Evolutionary conservation across 2,888 invertebrate genomes (phyloP).

Genomic region (Eucriotettix oculatus): DNA sequence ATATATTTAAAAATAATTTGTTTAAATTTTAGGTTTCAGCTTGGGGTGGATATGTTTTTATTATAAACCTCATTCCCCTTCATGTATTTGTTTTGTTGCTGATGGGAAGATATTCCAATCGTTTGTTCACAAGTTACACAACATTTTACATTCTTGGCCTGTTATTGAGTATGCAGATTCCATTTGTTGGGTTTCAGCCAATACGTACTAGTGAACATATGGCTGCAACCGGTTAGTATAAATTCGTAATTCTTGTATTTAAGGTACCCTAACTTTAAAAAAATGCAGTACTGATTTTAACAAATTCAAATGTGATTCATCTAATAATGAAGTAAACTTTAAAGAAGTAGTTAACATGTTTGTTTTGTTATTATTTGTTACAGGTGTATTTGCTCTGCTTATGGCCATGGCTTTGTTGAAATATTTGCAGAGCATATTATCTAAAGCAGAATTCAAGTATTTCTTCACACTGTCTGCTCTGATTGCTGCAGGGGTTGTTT

Average conservation of each 20-base stretch:
- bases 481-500: slow-evolving; percentile 60
- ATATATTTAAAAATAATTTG: no score
- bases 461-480: slow-evolving; percentile 66
- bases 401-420: slow-evolving; percentile 76
- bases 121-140: slow-evolving; percentile 87
- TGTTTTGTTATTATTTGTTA: slow-evolving; percentile 12
- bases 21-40: slow-evolving; percentile 60
- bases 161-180: slow-evolving; percentile 92
- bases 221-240: slow-evolving; percentile 70
- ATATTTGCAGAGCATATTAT: slow-evolving; percentile 72
- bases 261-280: not conserved
- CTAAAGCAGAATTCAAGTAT: slow-evolving; percentile 78
- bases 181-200: slow-evolving; percentile 94
- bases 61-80: slow-evolving; percentile 95
- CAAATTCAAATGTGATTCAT: not conserved
- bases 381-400: slow-evolving; percentile 87
- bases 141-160: slow-evolving; percentile 94
- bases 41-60: slow-evolving; percentile 99
- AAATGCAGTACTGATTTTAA: not conserved
- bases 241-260: not conserved
- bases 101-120: slow-evolving; percentile 88
- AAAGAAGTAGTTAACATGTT: no score
- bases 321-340: not conserved
- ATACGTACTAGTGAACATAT: slow-evolving; percentile 98
- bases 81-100: slow-evolving; percentile 88